Evolutionary conservation across 2,888 invertebrate species (phyloP).

Genomic region (Busseola fusca): DNA sequence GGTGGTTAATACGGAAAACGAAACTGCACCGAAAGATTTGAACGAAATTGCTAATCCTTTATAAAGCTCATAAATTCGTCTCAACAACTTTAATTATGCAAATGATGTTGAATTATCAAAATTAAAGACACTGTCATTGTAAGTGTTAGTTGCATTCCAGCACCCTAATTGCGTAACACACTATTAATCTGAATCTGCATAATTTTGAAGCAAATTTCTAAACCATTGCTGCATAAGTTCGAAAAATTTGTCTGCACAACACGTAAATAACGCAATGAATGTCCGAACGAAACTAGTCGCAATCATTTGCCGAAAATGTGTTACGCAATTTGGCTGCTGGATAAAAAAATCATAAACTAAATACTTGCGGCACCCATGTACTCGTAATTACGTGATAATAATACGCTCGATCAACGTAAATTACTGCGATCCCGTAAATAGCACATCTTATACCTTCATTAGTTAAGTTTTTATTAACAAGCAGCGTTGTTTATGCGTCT

Average conservation of each 20-base stretch:
- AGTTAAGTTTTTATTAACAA: constrained; percentile 28
- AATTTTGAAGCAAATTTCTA: no score
- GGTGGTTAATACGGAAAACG: not conserved
- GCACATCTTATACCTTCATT: constrained; percentile 20
- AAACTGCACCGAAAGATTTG: not conserved
- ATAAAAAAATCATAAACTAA: not conserved
- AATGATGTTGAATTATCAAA: not conserved
- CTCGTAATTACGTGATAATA: not conserved
- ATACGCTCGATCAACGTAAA: constrained; percentile 8
- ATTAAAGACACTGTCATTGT: not conserved
- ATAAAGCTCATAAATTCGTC: not conserved
- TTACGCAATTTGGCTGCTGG: no score
- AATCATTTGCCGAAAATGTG: no score
- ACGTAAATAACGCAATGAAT: no score
- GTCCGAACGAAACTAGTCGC: no score
- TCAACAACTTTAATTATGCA: not conserved
- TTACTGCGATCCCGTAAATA: constrained; percentile 22
- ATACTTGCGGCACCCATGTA: not conserved
- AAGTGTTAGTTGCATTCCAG: not conserved
- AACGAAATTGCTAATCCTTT: not conserved
- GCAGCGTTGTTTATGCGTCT: constrained; percentile 28
- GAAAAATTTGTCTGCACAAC: no score
- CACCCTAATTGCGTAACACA: no score
- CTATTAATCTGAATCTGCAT: no score
- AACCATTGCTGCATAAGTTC: no score